Base-by-base conservation (phyloP, 2,888 invertebrate genomes). In the Metopia argyrocephala region DNA sequence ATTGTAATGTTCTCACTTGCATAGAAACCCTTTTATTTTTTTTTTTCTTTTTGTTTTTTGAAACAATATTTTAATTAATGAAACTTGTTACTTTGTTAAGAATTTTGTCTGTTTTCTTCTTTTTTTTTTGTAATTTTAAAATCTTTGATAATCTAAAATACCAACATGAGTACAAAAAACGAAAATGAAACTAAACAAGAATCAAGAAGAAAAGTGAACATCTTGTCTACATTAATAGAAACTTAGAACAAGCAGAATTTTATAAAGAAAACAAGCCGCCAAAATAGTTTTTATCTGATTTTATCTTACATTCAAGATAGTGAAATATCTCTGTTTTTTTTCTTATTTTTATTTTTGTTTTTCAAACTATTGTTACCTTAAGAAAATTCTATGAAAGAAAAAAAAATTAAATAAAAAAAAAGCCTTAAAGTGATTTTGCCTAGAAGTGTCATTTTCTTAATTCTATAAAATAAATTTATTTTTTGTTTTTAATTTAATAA, bases 211-310 rank as follows among this genome's bases (percentile, higher is more conserved):
- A 38, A 18, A 12, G 5, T 57, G 38, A 59, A 59, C 65, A 59
- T 23, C 31, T 54, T 61, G 38, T 59, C 38, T 61, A 52, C 54
- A n/a, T 56, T 45, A 18, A 59, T 25, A 38, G 52, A 28, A 48
- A 61, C 54, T 18, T 59, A 25, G 48, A 64, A 54, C 45, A 54
- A 61, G 57, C 15, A 52, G 54, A 28, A 56, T 25, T 66, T 56
- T 66, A 38, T 57, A 71, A 80, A 65, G 73, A 52, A 73, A 73
- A 80, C 73, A 74, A 69, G 73, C 68, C 80, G 76, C 59, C 64
- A 80, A 80, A 73, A 76, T 80, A 76, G 73, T 76, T 80, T 69
- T 78, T 66, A 56, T 74, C 48, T 65, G 38, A 1, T 31, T 46
- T 76, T 62, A 78, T 71, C 57, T 71, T 18, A 38, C 61, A 66